phyloP scores from a whole-genome alignment of 2,113 vertebrate species.

The Pangasianodon gigas region DNA sequence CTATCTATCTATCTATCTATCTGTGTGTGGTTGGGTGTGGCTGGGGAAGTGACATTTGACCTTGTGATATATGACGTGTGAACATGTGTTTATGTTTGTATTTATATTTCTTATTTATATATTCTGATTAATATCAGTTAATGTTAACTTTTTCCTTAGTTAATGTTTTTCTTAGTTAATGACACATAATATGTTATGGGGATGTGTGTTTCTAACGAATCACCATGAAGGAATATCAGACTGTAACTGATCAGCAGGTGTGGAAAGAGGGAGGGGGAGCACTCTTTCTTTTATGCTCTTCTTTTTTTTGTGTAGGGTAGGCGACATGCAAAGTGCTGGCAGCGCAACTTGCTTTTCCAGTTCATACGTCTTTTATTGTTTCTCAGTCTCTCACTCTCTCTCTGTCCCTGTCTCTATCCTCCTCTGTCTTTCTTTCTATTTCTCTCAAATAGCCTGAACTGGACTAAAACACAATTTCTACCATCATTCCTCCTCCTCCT shows the following conservation, averaged over 20 bases:
- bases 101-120: background rate
- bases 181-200: too few species aligned
- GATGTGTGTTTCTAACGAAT: conserved; percentile 10
- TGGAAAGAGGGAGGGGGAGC: conserved; percentile 19
- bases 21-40: background rate
- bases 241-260: conserved; percentile 63
- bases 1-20: too few species aligned
- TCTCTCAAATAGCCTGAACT: background rate
- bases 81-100: background rate
- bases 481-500: background rate
- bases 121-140: background rate
- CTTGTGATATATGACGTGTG: background rate
- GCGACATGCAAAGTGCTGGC: conserved; percentile 57
- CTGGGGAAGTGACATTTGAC: background rate
- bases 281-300: conserved; percentile 4
- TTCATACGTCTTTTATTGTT: conserved; percentile 37
- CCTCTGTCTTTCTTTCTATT: background rate
- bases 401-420: background rate
- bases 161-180: too few species aligned
- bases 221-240: conserved; percentile 59
- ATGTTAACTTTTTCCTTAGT: background rate
- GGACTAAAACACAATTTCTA: background rate
- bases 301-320: background rate
- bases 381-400: conserved; percentile 18
- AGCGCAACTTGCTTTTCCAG: conserved; percentile 54